Evolutionary conservation across 2,113 vertebrate species (phyloP), one percentile per base, ranked within the genome.

Genomic region (Ginglymostoma cirratum): DNA sequence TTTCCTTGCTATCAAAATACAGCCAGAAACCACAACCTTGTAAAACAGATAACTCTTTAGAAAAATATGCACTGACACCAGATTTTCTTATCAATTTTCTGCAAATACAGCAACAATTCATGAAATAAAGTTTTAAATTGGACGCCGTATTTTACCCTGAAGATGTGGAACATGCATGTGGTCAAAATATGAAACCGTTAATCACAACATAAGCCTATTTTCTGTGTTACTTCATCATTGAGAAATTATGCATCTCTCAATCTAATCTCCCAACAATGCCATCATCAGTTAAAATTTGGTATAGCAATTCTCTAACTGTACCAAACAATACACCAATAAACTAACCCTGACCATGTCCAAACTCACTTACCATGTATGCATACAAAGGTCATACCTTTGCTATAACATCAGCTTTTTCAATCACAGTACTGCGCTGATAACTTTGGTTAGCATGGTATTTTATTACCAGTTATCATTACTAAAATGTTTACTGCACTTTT

Each of bases 261-360:
- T 89, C 61, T 94, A 30, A 27, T 95, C 93, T 95, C 38, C 38
- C 38, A 42, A 95, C 67, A 48, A 72, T 95, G 93, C 93, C 93
- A 95, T 95, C 93, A 95, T 95, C 93, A 95, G 93, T 70, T 95
- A 21, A 48, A 72, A 70, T 45, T 95, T 69, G 93, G 67, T 48
- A 95, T 72, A 48, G 67, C 93, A 72, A 34, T 42, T 72, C 23
- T 70, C 8, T 48, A 23, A 95, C 42, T 45, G 10, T n/a, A 14
- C 89, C 61, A 93, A 70, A 69, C 27, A 24, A 45, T 95, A 3
- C 67, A 5, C 34, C n/a, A 67, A 45, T 42, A 48, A 70, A 67
- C 42, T 70, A 14, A 27, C 67, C 23, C 42, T 93, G 0, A 27
- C 38, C 42, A 38, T 45, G n/a, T 94, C 17, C 6, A 70, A 42